Base-by-base conservation (phyloP, 2,888 invertebrate genomes). In the Psococerastis gibbosa region DNA sequence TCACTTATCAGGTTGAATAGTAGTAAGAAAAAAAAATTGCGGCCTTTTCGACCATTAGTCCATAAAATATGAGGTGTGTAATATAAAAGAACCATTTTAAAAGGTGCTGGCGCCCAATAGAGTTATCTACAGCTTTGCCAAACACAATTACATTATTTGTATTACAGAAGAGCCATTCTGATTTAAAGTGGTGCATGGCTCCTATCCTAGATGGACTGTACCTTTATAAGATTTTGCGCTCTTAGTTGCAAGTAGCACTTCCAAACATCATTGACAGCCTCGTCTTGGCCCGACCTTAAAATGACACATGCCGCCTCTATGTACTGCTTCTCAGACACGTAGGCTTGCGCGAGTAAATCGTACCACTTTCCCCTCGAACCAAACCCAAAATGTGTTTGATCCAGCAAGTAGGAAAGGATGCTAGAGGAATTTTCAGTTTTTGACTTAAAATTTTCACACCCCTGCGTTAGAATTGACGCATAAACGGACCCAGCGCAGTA, bases 261-360 rank as follows among this genome's bases (percentile, higher is more conserved):
- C 15, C 35, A 23, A 2, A 50, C 47, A 13, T 47, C 46, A 22
- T 43, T 46, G 4, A 51, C 42, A 18, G 18, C 33, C 6, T 46
- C 18, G 42, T 51, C 53, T 13, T 56, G 56, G 16, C 71, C 59
- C 0, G 64, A 70, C 47, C 61, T 55, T 13, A 68, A 47, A 31
- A 72, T 51, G 6, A 62, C 56, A 49, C 60, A 49, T 1, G 66
- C 69, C 1, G 69, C 68, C 69, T 70, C 22, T 42, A 43, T 31
- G 23, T 48, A 50, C 50, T 65, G 65, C 22, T 68, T 52, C 54
- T 69, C 66, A 47, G 62, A 66, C 43, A 75, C 69, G 18, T 72
- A 57, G 50, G 78, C 70, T 1, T 78, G 61, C 0, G 75, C 69
- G 44, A 74, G 65, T 50, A 78, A 67, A 20, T 71, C 69, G 55